phyloP scores from a whole-genome alignment of 2,888 invertebrate genomes.

The Cotesia congregata region DNA sequence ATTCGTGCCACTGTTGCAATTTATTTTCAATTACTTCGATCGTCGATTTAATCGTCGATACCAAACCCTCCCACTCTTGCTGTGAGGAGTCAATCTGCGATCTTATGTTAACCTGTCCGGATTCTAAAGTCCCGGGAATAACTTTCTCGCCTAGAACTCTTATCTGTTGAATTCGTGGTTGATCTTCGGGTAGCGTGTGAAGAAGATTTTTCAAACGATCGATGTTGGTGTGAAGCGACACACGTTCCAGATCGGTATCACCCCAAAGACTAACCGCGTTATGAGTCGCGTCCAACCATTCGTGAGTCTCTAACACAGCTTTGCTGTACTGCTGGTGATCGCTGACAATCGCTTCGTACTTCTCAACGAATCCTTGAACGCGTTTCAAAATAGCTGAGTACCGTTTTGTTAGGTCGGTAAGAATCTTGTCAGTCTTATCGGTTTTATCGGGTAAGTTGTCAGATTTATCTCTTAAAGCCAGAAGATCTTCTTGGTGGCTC shows the following conservation, averaged over 20 bases:
- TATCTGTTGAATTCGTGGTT: constrained; percentile 85
- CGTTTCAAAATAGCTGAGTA: constrained; percentile 80
- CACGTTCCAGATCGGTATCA: constrained; percentile 86
- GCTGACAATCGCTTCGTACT: constrained; percentile 89
- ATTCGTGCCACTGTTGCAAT: constrained; percentile 92
- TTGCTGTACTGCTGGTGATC: constrained; percentile 91
- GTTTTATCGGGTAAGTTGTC: constrained; percentile 85
- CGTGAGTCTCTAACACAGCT: constrained; percentile 87
- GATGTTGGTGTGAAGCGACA: constrained; percentile 87
- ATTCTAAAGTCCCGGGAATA: constrained; percentile 86
- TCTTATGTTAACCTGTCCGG: constrained; percentile 87
- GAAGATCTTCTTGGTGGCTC: constrained; percentile 87
- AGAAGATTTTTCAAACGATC: constrained; percentile 85
- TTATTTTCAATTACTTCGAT: constrained; percentile 86
- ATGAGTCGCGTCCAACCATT: constrained; percentile 88
- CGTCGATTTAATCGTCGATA: constrained; percentile 82
- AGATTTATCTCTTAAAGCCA: constrained; percentile 84
- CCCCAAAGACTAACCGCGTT: constrained; percentile 87
- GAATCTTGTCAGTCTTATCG: constrained; percentile 80
- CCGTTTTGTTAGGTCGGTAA: constrained; percentile 79
- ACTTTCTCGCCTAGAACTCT: constrained; percentile 90
- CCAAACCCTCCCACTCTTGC: constrained; percentile 90
- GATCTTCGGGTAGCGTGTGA: constrained; percentile 86
- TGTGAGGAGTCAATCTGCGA: constrained; percentile 90
- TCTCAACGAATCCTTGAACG: constrained; percentile 83